These are phyloP conservation scores for Gryllus bimaculatus DNA, from an alignment of 1,140 invertebrate species.

Conservation along the genomic window DNA sequence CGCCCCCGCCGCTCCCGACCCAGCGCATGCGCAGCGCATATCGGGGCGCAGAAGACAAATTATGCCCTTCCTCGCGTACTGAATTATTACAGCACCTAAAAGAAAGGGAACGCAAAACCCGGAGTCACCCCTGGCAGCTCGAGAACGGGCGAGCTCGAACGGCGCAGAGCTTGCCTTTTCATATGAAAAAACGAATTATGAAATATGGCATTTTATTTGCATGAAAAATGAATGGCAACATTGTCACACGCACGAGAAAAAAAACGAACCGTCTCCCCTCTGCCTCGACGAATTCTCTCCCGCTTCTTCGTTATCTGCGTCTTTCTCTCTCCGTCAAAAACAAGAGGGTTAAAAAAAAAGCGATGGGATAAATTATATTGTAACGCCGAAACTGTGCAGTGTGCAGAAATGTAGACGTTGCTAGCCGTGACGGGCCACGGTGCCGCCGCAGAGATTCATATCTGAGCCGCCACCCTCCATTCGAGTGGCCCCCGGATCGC, in stretches of 20 bases:
- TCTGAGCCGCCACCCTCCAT: not conserved
- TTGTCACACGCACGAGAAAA: not conserved
- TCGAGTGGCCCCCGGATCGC: not conserved
- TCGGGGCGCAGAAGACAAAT: not conserved
- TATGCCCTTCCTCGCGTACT: not conserved
- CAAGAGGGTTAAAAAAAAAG: not conserved
- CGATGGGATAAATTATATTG: conserved; percentile 1
- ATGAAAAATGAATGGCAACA: conserved; percentile 5
- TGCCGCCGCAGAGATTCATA: not conserved
- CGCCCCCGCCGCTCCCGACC: too few relatives aligned
- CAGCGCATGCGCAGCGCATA: not conserved
- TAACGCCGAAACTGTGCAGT: not conserved
- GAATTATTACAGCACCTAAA: not conserved
- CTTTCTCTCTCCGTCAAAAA: not conserved
- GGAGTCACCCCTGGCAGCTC: not conserved
- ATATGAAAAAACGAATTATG: conserved; percentile 6
- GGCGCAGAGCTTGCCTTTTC: not conserved
- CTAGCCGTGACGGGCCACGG: not conserved
- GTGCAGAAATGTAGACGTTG: not conserved
- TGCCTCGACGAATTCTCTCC: not conserved
- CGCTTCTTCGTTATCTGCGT: not conserved
- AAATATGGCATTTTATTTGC: conserved; percentile 5
- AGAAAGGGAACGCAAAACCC: not conserved
- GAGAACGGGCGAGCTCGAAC: too few relatives aligned
- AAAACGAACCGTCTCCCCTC: not conserved